Percentiles rank a stretch among this genome's conserved stretches.
Evolutionary conservation across 2,888 invertebrate genomes (phyloP).

Genomic region (Sylvicola fuscatus): DNA sequence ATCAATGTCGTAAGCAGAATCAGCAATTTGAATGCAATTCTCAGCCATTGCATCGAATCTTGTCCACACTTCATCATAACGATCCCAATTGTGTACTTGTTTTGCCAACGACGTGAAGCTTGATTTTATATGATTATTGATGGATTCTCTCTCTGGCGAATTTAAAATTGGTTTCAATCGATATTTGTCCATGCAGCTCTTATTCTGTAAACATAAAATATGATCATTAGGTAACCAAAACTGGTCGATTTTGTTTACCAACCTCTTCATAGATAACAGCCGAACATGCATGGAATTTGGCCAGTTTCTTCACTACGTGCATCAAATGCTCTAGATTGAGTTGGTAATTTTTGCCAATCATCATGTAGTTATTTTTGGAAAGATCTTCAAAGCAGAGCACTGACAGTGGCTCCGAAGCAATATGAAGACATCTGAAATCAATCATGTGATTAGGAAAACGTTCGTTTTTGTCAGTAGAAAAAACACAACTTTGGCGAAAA

Average conservation of each 20-base stretch:
- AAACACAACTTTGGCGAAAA: background rate
- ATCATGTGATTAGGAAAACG: background rate
- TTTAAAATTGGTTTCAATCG: conserved; percentile 19
- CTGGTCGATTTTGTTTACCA: background rate
- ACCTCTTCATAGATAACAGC: conserved; percentile 15
- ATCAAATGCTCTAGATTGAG: conserved; percentile 31
- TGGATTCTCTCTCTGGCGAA: conserved; percentile 19
- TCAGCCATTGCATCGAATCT: conserved; percentile 19
- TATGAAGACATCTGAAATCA: conserved; percentile 15
- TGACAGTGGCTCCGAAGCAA: conserved; percentile 20
- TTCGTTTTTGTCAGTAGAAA: background rate
- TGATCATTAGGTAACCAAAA: background rate
- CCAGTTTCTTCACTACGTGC: conserved; percentile 30
- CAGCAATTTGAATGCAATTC: conserved; percentile 17
- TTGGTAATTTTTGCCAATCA: conserved; percentile 30
- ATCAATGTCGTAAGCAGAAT: conserved; percentile 17
- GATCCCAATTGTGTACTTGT: conserved; percentile 20
- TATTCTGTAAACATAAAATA: conserved; percentile 8
- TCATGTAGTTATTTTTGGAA: conserved; percentile 28
- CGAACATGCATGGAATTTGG: conserved; percentile 34
- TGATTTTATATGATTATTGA: background rate
- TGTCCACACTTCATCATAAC: conserved; percentile 21
- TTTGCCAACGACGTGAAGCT: conserved; percentile 13
- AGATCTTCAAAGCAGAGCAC: conserved; percentile 33
- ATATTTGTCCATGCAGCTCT: conserved; percentile 18